These are phyloP conservation scores for Sterrhoptilus dennistouni DNA, from an alignment of 2,113 vertebrate species.

Conservation along the genomic window DNA sequence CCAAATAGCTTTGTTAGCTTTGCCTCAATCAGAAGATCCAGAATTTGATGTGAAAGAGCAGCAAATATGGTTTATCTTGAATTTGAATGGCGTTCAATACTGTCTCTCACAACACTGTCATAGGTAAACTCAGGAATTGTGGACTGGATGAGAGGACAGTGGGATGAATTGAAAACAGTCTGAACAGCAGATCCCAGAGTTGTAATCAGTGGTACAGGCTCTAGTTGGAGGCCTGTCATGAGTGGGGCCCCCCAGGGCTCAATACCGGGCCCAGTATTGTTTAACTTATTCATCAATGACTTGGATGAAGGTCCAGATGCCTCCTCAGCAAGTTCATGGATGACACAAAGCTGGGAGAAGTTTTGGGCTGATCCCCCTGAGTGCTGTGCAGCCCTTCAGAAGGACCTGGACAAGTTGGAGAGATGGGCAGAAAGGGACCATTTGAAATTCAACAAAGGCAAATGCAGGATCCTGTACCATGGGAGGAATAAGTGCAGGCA, in stretches of 20 bases:
- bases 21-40: not conserved
- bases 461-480: too few relatives aligned
- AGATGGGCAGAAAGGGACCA: too few relatives aligned
- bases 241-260: not conserved
- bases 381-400: too few relatives aligned
- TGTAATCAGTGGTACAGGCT: fast-evolving
- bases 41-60: not conserved
- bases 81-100: not conserved
- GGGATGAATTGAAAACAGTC: not conserved
- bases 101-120: not conserved
- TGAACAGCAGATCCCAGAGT: not conserved
- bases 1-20: not conserved
- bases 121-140: not conserved
- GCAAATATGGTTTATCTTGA: fast-evolving
- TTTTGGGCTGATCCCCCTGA: too few relatives aligned
- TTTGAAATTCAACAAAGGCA: too few relatives aligned
- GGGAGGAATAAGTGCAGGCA: not conserved
- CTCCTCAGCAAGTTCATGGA: too few relatives aligned
- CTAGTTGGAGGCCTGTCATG: not conserved
- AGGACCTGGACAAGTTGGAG: too few relatives aligned
- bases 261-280: not conserved
- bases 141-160: not conserved
- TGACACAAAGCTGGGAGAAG: too few relatives aligned
- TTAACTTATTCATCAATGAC: not conserved
- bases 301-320: too few relatives aligned